Base-by-base conservation (phyloP, 2,113 vertebrate genomes). In the Apteryx mantelli region DNA sequence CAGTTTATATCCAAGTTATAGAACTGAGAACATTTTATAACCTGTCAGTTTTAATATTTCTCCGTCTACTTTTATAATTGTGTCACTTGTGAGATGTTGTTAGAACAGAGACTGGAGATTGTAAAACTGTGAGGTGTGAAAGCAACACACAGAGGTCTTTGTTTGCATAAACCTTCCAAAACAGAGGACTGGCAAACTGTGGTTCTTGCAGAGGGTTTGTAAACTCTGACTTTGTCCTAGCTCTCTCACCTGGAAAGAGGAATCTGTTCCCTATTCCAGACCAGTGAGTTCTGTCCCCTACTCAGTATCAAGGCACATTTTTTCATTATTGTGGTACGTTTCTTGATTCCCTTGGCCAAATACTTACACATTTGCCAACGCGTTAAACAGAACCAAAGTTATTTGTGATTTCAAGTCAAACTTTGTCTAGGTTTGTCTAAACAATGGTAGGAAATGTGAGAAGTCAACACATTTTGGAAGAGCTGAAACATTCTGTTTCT, bases 21-120 rank as follows among this genome's bases (percentile, higher is more conserved):
- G 87, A 94, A 88, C 69, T 66, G 86, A 94, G 88, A 95, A 88
- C 55, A 80, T 79, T 95, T 94, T 65, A 36, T 65, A n/a, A 83
- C 80, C 93, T 95, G 82, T 84, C 78, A 91, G 48, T 75, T 89
- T 81, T 69, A 91, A 86, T 91, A 53, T 88, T 94, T 75, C 30
- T 89, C 86, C 53, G 44, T 58, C 78, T 94, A 38, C 44, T 75
- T 86, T 50, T 77, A 30, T 86, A 95, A 95, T 92, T 93, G 81
- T 80, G 80, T 53, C 70, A 93, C 64, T 86, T 74, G 30, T 42
- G 82, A 75, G 71, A 83, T 61, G 78, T 64, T 71, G 40, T 30
- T 81, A 60, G 63, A 79, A 80, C 26, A 93, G 68, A 78, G 64
- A 32, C 56, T 30, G 17, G 42, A 7, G 16, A 78, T 83, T 92